Evolutionary conservation across 2,797 vertebrate genomes (phyloP), one percentile per base, ranked within the genome.

Genomic region (Sandelia bainsii): DNA sequence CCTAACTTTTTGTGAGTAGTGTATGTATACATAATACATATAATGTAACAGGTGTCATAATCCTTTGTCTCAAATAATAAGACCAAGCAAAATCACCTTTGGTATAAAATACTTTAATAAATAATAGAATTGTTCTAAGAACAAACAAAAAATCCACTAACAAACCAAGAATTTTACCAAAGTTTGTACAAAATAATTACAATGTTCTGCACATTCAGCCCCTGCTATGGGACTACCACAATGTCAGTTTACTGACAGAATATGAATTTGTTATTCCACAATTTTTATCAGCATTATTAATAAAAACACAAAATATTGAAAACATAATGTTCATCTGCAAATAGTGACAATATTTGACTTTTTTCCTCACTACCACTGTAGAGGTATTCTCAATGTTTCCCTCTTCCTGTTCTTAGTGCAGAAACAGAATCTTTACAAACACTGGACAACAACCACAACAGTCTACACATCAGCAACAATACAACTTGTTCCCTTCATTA

Each of bases 71-170:
- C 37, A 37, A 37, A 46, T n/a, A 46, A n/a, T 46, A 46, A 58
- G 9, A 77, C 46, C 45, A 64, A 81, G 81, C 29, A 23, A 91
- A 86, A 83, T n/a, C 0, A 54, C 12, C 6, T 65, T 95, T 93
- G 91, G 95, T 97, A 97, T 95, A 96, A 97, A 97, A 96, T 94
- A 95, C 94, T 97, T 97, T 96, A 96, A 97, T 97, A 97, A 97
- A 97, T 97, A 96, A 94, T 95, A 95, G 90, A 69, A 84, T 91
- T 89, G 88, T 89, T 93, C 85, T 93, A 92, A 86, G 92, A 94
- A 95, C 93, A 96, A 96, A 93, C 93, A 95, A 92, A 93, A 94
- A 83, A 72, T 82, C 91, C 94, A 95, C 93, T 94, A 95, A 93
- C 88, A 93, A 95, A 95, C 93, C 94, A 93, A 92, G 93, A 93